These are phyloP conservation scores for Rhabditoides inermis DNA, from an alignment of 2,888 invertebrate species.

Conservation along the genomic window DNA sequence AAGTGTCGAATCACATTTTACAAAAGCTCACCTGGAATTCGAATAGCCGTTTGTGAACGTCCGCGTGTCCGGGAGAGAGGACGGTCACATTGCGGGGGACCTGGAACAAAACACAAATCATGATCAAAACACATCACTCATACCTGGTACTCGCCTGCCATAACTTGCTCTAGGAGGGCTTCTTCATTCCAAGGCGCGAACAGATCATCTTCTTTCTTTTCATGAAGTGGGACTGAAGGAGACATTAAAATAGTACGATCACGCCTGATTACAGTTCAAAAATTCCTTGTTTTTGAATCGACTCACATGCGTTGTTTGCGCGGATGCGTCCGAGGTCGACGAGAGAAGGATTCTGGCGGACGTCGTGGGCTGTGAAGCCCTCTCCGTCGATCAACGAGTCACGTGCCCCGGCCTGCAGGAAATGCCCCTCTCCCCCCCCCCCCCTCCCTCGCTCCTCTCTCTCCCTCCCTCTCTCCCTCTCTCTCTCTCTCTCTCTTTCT, in stretches of 20 bases:
- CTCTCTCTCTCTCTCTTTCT: no score
- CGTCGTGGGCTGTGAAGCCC: constrained; percentile 43
- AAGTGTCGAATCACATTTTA: not conserved
- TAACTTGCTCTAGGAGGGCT: constrained; percentile 11
- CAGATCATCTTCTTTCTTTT: not conserved
- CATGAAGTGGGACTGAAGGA: not conserved
- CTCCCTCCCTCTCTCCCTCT: constrained; percentile 21
- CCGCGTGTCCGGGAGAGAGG: not conserved
- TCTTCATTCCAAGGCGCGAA: constrained; percentile 13
- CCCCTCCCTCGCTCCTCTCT: constrained; percentile 22
- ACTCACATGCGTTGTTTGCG: constrained; percentile 40
- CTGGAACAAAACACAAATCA: no score
- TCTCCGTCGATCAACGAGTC: constrained; percentile 29
- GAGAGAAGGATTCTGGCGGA: constrained; percentile 32
- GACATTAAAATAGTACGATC: not conserved
- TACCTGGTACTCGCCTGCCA: no score
- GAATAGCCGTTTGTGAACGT: not conserved
- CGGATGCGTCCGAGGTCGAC: constrained; percentile 38
- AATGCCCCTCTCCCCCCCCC: constrained; percentile 15
- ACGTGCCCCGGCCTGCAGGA: not conserved
- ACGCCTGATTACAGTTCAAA: not conserved
- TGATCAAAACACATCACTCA: no score
- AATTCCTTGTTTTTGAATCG: not conserved
- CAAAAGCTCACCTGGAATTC: not conserved
- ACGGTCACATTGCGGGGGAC: no score